A percentile compares a stretch with the other conserved stretches of the same genome.
Evolutionary conservation across 2,113 vertebrate genomes (phyloP).

Genomic region (Forbesichthys papilliferus): DNA sequence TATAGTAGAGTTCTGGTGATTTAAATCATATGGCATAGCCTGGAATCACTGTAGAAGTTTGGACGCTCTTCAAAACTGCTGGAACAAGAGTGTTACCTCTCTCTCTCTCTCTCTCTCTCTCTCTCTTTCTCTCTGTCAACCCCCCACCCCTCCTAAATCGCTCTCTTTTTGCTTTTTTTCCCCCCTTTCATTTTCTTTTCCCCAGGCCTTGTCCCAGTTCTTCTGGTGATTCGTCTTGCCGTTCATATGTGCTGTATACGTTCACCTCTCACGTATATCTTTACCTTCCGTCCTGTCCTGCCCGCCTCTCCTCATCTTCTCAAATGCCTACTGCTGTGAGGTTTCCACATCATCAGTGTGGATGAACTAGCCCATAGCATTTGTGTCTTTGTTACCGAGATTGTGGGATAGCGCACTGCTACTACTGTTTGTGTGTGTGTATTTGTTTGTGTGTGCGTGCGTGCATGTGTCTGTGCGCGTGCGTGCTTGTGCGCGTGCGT

Average conservation of each 20-base stretch:
- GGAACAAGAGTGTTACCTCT: conserved; percentile 76
- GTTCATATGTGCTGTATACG: conserved; percentile 41
- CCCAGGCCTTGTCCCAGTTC: conserved; percentile 54
- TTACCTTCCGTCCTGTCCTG: conserved; percentile 41
- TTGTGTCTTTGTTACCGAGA: too few species aligned
- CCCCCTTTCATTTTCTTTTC: conserved; percentile 72
- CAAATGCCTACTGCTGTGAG: conserved; percentile 48
- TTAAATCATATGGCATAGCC: conserved; percentile 88
- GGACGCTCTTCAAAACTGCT: conserved; percentile 77
- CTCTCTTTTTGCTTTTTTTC: conserved; percentile 25
- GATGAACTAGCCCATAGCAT: neutral
- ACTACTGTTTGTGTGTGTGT: too few species aligned
- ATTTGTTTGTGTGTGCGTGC: too few species aligned
- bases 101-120: conserved; percentile 47
- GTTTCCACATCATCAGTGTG: conserved; percentile 28
- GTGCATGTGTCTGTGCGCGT: too few species aligned
- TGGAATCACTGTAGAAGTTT: conserved; percentile 80
- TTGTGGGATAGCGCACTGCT: too few species aligned
- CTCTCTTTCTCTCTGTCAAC: conserved; percentile 4
- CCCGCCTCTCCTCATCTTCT: conserved; percentile 37
- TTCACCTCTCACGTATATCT: conserved; percentile 48
- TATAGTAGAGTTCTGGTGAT: conserved; percentile 86
- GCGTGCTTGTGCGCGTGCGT: too few species aligned
- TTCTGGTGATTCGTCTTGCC: conserved; percentile 53
- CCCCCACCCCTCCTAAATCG: conserved; percentile 35